These are phyloP conservation scores for Chondrilla cf. caribensis DNA, from an alignment of 37 sponge, comb jelly and placozoan genomes.

Conservation along the genomic window DNA sequence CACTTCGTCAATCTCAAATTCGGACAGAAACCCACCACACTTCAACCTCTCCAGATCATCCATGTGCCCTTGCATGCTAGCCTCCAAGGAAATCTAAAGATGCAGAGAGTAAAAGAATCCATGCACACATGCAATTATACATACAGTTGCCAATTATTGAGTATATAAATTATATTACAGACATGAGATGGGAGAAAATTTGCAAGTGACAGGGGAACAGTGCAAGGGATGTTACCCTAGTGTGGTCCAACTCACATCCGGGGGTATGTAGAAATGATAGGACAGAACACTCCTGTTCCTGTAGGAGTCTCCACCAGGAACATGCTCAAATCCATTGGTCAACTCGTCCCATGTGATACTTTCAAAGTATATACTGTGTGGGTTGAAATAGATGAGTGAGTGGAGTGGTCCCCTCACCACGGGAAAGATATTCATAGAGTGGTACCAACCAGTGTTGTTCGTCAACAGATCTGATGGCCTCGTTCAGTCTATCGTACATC, in stretches of 20 bases:
- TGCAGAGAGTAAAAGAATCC: neutral
- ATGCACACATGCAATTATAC: neutral
- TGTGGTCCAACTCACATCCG: constrained; percentile 50
- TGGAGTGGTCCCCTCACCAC: no score
- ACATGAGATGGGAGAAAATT: neutral
- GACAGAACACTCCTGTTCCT: constrained; percentile 82
- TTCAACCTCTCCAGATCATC: constrained; percentile 58
- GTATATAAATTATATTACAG: no score
- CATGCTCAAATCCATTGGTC: constrained; percentile 73
- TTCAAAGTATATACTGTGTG: constrained; percentile 74
- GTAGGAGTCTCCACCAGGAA: constrained; percentile 76
- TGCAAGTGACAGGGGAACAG: neutral
- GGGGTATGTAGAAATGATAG: constrained; percentile 85
- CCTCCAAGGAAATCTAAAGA: constrained; percentile 31
- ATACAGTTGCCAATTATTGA: neutral
- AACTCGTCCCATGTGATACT: constrained; percentile 77
- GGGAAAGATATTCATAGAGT: no score
- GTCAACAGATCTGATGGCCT: constrained; percentile 24
- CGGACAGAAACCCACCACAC: constrained; percentile 58
- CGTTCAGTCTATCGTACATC: constrained; percentile 67
- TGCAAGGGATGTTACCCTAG: no score
- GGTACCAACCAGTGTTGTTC: neutral
- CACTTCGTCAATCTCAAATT: neutral
- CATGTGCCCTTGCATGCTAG: constrained; percentile 37
- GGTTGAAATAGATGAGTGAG: no score